A percentile compares a stretch with the other conserved stretches of the same genome.
phyloP scores from a whole-genome alignment of 2,797 vertebrate genomes.

The Cuculus canorus region DNA sequence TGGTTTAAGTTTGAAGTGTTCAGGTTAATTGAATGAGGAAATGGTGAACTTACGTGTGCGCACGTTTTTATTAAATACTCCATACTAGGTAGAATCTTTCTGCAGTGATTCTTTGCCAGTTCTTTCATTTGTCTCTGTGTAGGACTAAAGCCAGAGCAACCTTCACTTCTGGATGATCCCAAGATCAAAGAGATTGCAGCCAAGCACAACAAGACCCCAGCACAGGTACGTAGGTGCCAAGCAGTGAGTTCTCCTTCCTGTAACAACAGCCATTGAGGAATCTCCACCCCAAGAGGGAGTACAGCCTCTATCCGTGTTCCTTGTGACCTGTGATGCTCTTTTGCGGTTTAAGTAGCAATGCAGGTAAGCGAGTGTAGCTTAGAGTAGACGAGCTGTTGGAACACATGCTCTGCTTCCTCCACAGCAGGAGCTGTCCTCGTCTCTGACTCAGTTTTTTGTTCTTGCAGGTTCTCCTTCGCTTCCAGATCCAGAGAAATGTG shows the following conservation, averaged over 20 bases:
- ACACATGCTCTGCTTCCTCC: background rate
- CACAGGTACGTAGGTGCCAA: background rate
- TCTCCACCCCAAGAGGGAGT: background rate
- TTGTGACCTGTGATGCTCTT: background rate
- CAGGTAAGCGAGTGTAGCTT: background rate
- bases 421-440: background rate
- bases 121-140: background rate
- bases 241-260: background rate
- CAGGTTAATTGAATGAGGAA: background rate
- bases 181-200: slow-evolving; percentile 83
- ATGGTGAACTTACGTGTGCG: background rate
- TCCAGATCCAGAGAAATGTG: slow-evolving; percentile 60
- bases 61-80: background rate
- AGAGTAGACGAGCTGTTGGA: background rate
- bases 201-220: slow-evolving; percentile 77
- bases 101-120: background rate
- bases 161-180: slow-evolving; percentile 50
- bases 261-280: background rate
- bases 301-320: background rate
- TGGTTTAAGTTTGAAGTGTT: background rate
- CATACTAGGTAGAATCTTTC: background rate
- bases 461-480: slow-evolving; percentile 51
- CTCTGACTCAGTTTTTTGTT: background rate
- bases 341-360: background rate
- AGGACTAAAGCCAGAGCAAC: slow-evolving; percentile 18